phyloP scores from a whole-genome alignment of 2,888 invertebrate genomes.

The Stenodera caucasica region DNA sequence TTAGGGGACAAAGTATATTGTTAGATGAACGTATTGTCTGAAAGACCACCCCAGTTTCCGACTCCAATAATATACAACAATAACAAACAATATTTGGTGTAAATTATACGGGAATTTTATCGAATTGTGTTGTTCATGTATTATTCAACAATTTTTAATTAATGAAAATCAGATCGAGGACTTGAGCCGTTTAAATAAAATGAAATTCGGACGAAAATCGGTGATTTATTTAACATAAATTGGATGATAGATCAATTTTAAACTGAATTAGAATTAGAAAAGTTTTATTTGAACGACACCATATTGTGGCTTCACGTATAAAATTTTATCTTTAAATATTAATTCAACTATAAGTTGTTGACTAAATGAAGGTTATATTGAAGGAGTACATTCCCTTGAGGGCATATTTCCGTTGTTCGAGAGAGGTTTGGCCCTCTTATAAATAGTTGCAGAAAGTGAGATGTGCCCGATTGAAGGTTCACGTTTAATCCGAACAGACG shows the following conservation, averaged over 20 bases:
- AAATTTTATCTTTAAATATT: constrained; percentile 18
- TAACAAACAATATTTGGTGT: no score
- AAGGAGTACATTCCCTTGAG: background rate
- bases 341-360: constrained; percentile 10
- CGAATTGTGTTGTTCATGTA: no score
- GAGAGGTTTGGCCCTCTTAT: constrained; percentile 1
- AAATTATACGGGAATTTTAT: no score
- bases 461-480: constrained; percentile 5
- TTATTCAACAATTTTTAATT: no score
- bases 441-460: constrained; percentile 10
- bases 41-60: background rate
- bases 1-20: background rate
- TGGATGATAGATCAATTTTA: constrained; percentile 19
- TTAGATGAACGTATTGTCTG: background rate
- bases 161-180: no score
- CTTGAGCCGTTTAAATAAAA: no score
- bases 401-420: constrained; percentile 14
- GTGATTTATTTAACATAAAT: constrained; percentile 26
- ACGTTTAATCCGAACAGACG: background rate
- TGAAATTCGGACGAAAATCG: constrained; percentile 12
- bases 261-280: background rate
- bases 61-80: background rate
- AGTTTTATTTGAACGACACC: constrained; percentile 16
- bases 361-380: background rate
- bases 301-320: constrained; percentile 16